A percentile compares a stretch with the other conserved stretches of the same genome.
Conservation (phyloP, 2,113 vertebrate species). For the Pseudorasbora parva region DNA sequence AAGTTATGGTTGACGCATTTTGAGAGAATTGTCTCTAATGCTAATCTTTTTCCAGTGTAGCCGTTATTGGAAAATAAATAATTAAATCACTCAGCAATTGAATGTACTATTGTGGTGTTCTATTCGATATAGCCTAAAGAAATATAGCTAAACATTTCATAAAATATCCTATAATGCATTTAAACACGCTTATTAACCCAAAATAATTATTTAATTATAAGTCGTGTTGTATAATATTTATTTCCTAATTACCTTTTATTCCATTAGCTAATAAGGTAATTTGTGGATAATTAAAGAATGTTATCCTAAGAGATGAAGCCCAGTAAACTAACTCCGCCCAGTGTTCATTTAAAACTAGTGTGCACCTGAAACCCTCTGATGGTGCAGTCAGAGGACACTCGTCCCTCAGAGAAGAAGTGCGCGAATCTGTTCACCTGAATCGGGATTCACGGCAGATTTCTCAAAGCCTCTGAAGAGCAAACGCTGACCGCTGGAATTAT, state of each 20-base stretch:
- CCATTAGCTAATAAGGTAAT: not conserved
- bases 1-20: not conserved
- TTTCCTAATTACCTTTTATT: not conserved
- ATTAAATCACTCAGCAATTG: not conserved
- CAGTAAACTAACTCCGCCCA: constrained; percentile 23
- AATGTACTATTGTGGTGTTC: not conserved
- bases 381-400: not conserved
- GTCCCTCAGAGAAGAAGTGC: not conserved
- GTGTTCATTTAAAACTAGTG: constrained; percentile 9
- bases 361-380: not conserved
- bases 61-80: not conserved
- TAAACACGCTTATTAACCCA: not conserved
- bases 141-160: not conserved
- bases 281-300: not conserved
- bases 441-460: not conserved
- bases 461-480: not conserved
- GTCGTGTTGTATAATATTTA: not conserved
- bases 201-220: not conserved
- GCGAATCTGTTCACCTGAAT: not conserved
- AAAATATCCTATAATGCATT: not conserved
- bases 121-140: not conserved
- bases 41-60: not conserved
- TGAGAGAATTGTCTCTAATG: too few relatives aligned
- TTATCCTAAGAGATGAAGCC: not conserved
- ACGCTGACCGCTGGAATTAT: not conserved